Evolutionary conservation across 2,888 invertebrate species (phyloP), one percentile per base, ranked within the genome.

Genomic region (Sarcophaga subvicina): DNA sequence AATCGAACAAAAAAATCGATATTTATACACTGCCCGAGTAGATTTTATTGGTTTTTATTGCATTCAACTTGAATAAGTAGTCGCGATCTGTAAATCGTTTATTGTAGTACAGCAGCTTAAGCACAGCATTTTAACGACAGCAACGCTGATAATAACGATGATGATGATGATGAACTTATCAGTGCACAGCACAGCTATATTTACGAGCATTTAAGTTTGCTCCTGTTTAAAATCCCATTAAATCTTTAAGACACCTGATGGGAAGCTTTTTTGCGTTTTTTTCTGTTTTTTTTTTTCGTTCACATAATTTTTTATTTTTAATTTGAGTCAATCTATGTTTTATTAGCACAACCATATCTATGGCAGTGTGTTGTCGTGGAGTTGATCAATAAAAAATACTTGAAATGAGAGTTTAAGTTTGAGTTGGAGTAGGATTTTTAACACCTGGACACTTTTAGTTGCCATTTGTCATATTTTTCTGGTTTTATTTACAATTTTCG

Each of bases 201-300:
- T 59, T 71, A 20, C 20, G 47, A 5, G 54, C 17, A 54, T 17
- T 54, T 54, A 17, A 14, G 69, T 69, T 45, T 66, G 70, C 66
- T 80, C 25, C 66, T 80, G 27, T 80, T 85, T 77, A 70, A 80
- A 80, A 66, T 17, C 25, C 17, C 67, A 85, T 85, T 77, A 64
- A 85, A 69, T 45, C 62, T 70, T 47, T 69, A 64, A 54, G 64
- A 80, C 66, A 77, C 66, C 71, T 80, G 80, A 80, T 45, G 22
- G 37, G n/a, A 64, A 37, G 49, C 6, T n/a, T 37, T 37, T 37
- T 37, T 37, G 8, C 37, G 12, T 54, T 54, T 37, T 66, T 45
- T n/a, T 67, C 11, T 47, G 11, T 45, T 67, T 67, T 45, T 20
- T 45, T 45, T 17, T 8, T 37, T 37, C 8, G 8, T 37, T 37